Conservation (phyloP, 2,113 vertebrate species). For the Tachuris rubrigastra region DNA sequence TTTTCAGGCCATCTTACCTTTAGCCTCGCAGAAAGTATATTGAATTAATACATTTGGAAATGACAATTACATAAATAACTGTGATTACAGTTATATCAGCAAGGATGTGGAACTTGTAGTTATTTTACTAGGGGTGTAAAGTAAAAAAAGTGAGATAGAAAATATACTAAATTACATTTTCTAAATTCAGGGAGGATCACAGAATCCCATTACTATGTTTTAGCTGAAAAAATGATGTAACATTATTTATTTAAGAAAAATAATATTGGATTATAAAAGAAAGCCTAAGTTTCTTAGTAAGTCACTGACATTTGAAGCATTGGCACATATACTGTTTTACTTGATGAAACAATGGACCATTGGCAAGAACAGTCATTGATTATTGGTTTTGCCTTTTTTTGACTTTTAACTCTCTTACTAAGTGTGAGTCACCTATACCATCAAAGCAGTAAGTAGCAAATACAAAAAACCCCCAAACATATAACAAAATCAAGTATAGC, state of each 20-base stretch:
- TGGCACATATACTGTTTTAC: not conserved
- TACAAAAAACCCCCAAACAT: not conserved
- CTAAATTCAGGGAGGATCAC: not conserved
- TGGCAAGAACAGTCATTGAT: not conserved
- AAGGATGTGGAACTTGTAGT: not conserved
- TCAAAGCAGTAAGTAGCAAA: not conserved
- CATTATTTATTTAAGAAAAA: not conserved
- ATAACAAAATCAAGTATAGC: not conserved
- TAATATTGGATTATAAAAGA: not conserved
- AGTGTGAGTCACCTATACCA: not conserved
- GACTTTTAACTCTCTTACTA: not conserved
- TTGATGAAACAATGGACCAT: not conserved
- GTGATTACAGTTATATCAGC: not conserved
- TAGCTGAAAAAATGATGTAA: not conserved
- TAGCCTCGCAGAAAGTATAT: not conserved
- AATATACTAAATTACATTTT: not conserved
- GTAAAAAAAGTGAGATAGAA: not conserved
- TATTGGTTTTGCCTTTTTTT: not conserved
- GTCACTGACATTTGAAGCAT: not conserved
- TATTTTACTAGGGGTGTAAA: not conserved
- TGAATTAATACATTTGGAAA: not conserved
- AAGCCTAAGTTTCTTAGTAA: not conserved
- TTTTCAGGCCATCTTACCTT: not conserved
- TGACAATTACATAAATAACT: not conserved
- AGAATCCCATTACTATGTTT: not conserved